phyloP scores from a whole-genome alignment of 2,113 vertebrate species.

The Struthidea cinerea region DNA sequence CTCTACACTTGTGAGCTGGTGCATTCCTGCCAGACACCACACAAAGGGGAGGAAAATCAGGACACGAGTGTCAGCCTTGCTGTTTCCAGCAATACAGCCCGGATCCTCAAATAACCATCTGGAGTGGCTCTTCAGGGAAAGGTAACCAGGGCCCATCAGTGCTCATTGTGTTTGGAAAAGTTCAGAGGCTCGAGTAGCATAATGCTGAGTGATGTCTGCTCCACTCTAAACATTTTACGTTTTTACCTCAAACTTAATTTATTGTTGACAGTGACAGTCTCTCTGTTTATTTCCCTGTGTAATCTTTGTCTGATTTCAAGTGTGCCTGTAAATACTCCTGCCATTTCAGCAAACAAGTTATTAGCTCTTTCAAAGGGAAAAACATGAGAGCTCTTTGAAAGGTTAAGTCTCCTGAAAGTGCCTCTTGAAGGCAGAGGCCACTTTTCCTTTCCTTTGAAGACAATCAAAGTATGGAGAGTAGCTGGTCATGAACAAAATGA shows the following conservation, averaged over 20 bases:
- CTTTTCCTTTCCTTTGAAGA: slow-evolving; percentile 57
- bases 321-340: slow-evolving; percentile 39
- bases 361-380: slow-evolving; percentile 47
- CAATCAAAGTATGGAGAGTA: slow-evolving; percentile 45
- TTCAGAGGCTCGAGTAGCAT: slow-evolving; percentile 17
- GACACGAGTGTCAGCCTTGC: neutral
- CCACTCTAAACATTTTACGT: slow-evolving; percentile 6
- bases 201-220: neutral
- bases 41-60: neutral
- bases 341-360: slow-evolving; percentile 45
- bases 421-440: slow-evolving; percentile 42
- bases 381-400: slow-evolving; percentile 36
- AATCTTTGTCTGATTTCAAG: slow-evolving; percentile 61
- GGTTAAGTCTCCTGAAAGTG: slow-evolving; percentile 50
- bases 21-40: neutral
- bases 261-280: slow-evolving; percentile 13
- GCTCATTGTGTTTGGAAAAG: slow-evolving; percentile 20
- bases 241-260: slow-evolving; percentile 16
- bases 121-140: slow-evolving; percentile 14
- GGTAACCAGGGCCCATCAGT: slow-evolving; percentile 7
- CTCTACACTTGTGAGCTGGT: neutral
- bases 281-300: slow-evolving; percentile 39
- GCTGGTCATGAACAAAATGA: slow-evolving; percentile 56
- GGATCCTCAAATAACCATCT: neutral
- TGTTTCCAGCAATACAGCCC: neutral